Evolutionary conservation across 2,113 vertebrate genomes (phyloP).

Genomic region (Indri indri): DNA sequence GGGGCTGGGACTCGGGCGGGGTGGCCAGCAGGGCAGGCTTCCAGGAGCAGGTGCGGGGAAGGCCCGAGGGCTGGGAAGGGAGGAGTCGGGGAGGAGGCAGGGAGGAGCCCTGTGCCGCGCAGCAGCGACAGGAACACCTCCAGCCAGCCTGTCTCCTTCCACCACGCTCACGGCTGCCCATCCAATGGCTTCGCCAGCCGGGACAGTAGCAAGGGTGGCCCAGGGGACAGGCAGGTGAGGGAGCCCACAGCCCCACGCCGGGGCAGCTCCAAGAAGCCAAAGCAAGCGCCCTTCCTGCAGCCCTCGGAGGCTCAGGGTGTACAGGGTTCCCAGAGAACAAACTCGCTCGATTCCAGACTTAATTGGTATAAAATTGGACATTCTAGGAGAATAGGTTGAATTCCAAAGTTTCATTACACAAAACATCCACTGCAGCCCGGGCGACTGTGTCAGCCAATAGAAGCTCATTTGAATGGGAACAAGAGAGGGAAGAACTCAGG

Average conservation of each 20-base stretch:
- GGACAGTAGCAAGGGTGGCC: neutral
- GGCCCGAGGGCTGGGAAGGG: neutral
- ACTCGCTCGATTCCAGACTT: neutral
- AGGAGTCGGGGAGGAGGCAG: accelerated
- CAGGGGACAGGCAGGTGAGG: neutral
- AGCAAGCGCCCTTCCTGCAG: accelerated
- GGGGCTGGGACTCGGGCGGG: too few species aligned
- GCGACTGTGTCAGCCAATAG: accelerated
- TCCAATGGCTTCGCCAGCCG: too few species aligned
- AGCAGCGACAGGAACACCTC: neutral
- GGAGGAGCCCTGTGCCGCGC: neutral
- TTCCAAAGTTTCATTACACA: neutral
- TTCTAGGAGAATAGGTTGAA: too few species aligned
- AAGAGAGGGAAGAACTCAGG: neutral
- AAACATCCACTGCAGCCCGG: accelerated
- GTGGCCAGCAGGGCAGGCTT: neutral
- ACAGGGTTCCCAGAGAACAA: neutral
- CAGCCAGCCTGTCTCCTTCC: neutral
- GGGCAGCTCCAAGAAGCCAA: neutral
- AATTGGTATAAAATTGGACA: neutral
- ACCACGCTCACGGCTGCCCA: accelerated
- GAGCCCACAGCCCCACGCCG: too few species aligned
- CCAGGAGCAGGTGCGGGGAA: neutral
- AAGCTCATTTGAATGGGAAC: accelerated
- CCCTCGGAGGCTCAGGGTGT: accelerated